Percentiles rank a stretch among this genome's conserved stretches.
These are phyloP conservation scores for Anthopleura sola DNA, from an alignment of 64 coral and sea anemone genomes.

Conservation along the genomic window DNA sequence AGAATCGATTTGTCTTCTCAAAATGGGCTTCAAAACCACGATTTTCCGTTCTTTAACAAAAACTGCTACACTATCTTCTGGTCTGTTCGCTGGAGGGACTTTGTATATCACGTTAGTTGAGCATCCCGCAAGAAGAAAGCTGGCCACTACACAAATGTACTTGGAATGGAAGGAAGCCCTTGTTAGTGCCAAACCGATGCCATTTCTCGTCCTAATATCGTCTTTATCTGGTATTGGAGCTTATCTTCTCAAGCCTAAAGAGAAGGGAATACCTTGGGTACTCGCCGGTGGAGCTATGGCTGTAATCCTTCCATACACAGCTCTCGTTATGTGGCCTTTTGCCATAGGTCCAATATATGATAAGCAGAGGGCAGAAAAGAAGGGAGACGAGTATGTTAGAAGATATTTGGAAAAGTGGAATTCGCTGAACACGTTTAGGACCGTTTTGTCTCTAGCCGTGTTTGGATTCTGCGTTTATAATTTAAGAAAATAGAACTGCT, in stretches of 20 bases:
- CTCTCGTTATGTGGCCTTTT: constrained; percentile 37
- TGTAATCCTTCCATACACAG: constrained; percentile 31
- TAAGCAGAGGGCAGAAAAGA: constrained; percentile 27
- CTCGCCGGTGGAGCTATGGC: constrained; percentile 36
- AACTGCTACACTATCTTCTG: constrained; percentile 47
- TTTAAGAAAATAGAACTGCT: neutral
- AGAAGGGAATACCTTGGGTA: constrained; percentile 39
- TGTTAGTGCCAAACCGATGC: constrained; percentile 55
- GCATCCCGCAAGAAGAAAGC: constrained; percentile 74
- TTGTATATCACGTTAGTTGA: constrained; percentile 72
- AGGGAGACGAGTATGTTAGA: constrained; percentile 25
- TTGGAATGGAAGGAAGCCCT: constrained; percentile 82
- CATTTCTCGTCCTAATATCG: constrained; percentile 51
- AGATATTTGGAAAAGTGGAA: constrained; percentile 39
- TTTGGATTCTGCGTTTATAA: constrained; percentile 19
- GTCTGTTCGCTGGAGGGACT: constrained; percentile 66
- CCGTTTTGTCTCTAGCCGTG: neutral
- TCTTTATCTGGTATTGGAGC: constrained; percentile 60
- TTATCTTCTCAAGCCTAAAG: constrained; percentile 60
- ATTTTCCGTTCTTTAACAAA: constrained; percentile 21
- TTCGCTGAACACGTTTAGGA: constrained; percentile 23
- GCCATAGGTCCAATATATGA: constrained; percentile 46
- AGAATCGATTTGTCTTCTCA: constrained; percentile 11
- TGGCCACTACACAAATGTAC: constrained; percentile 53
- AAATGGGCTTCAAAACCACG: constrained; percentile 26